Evolutionary conservation across 2,888 invertebrate species (phyloP), one percentile per base, ranked within the genome.

Genomic region (Nemotelus nigrinus): DNA sequence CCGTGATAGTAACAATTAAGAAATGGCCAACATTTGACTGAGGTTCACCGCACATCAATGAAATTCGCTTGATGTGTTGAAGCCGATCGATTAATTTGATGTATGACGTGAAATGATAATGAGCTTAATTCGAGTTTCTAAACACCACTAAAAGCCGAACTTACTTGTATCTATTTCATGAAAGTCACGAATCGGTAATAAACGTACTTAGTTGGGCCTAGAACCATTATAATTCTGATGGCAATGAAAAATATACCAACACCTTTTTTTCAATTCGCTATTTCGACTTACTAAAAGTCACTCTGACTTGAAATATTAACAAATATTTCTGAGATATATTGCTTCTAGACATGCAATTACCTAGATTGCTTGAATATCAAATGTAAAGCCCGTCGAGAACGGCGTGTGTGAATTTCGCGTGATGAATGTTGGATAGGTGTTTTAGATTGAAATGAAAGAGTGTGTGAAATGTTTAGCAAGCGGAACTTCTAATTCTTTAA

Each of bases 21-120:
- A 65, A 44, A 47, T 65, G 65, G 45, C 65, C 2, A 43, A 47
- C 45, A 65, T 45, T 65, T 3, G 47, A 3, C 45, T 65, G 10
- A 65, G 45, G 65, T 65, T 65, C 44, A 47, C 65, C 65, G 65
- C 47, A 65, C 65, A 65, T 65, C 44, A 45, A 7, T 2, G 39
- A 45, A 65, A 65, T 65, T 45, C 4, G 45, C 65, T 8, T 45
- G 3, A 65, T 65, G 65, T 65, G 65, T 65, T 65, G 65, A 65
- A 65, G 65, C 10, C 65, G 43, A 65, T 65, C 65, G 65, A 65
- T 65, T 65, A 65, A 65, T 43, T 7, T 65, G 65, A 65, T 45
- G 7, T 43, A 65, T 65, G 41, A 41, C 65, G 0, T 39, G 25
- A 1, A 44, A 65, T 65, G 65, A 65, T 65, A 4, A 65, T 65